Percentiles rank a stretch among this genome's conserved stretches.
These are phyloP conservation scores for Henicopernis longicauda DNA, from an alignment of 2,113 vertebrate species.

Conservation along the genomic window DNA sequence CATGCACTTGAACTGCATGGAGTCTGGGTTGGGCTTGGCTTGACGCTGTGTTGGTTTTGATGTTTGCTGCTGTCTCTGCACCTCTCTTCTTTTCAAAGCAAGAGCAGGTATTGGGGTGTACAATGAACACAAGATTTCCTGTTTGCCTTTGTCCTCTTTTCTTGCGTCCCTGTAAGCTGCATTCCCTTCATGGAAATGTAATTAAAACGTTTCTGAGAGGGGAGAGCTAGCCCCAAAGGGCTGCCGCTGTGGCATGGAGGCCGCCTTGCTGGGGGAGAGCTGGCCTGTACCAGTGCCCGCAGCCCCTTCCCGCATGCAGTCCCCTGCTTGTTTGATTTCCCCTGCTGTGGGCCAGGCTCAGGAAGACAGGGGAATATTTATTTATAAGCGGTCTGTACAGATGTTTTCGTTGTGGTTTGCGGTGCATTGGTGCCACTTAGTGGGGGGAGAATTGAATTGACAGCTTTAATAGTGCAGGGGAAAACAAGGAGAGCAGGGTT, in stretches of 20 bases:
- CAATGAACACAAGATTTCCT: neutral
- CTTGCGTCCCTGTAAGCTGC: neutral
- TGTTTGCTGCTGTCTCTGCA: neutral
- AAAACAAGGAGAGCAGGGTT: neutral
- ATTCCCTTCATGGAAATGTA: neutral
- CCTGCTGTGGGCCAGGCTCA: neutral
- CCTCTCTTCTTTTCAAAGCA: neutral
- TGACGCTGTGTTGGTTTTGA: rapidly evolving
- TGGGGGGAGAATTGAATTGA: conserved; percentile 74
- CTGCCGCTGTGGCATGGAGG: neutral
- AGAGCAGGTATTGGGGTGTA: neutral
- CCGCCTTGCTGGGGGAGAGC: neutral
- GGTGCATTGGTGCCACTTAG: conserved; percentile 78
- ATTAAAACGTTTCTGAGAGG: neutral
- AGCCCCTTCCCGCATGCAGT: neutral
- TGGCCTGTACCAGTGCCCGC: neutral
- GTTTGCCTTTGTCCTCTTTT: neutral
- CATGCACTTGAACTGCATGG: neutral
- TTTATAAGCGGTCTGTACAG: conserved; percentile 43
- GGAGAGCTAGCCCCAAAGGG: neutral
- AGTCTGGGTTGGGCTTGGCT: neutral
- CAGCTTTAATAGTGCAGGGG: conserved; percentile 21
- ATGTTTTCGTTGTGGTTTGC: conserved; percentile 58
- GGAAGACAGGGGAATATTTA: conserved; percentile 35
- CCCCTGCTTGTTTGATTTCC: neutral